Percentiles rank a stretch among this genome's conserved stretches.
Evolutionary conservation across 2,888 invertebrate genomes (phyloP).

Genomic region (Pyrrhia umbra): DNA sequence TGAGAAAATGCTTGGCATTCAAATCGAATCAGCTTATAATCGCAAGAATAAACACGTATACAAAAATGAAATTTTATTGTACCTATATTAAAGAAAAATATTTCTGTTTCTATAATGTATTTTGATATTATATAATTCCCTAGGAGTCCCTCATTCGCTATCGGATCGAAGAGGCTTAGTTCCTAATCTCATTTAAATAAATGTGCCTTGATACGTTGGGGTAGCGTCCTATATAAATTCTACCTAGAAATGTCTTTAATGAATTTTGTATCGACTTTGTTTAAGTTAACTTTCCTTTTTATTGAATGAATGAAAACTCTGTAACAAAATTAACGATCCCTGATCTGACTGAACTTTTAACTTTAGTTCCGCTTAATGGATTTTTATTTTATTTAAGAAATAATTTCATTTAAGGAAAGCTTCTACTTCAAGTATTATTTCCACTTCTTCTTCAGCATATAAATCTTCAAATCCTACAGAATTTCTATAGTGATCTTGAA

Average conservation of each 20-base stretch:
- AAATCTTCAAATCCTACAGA: conserved; percentile 29
- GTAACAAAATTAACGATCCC: background rate
- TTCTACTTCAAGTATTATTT: background rate
- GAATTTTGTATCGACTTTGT: background rate
- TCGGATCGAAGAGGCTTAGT: conserved; percentile 38
- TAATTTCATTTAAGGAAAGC: background rate
- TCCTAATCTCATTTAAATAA: conserved; percentile 51
- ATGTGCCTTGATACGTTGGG: conserved; percentile 19
- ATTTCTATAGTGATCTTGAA: conserved; percentile 26
- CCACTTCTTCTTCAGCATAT: conserved; percentile 18
- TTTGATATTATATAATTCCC: conserved; percentile 18
- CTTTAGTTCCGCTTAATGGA: background rate
- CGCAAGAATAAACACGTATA: conserved; percentile 21
- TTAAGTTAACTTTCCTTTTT: background rate
- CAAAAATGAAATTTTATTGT: conserved; percentile 32
- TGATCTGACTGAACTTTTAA: conserved; percentile 4
- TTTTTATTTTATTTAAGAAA: background rate
- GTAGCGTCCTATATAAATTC: background rate
- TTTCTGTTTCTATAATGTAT: conserved; percentile 31
- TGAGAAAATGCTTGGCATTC: conserved; percentile 4
- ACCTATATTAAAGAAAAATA: conserved; percentile 32
- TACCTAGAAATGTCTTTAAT: conserved; percentile 9
- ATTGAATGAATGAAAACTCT: background rate
- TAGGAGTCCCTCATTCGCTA: conserved; percentile 21
- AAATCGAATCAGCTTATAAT: conserved; percentile 34